Evolutionary conservation across 2,797 vertebrate species (phyloP).

Genomic region (Tragelaphus oryx): DNA sequence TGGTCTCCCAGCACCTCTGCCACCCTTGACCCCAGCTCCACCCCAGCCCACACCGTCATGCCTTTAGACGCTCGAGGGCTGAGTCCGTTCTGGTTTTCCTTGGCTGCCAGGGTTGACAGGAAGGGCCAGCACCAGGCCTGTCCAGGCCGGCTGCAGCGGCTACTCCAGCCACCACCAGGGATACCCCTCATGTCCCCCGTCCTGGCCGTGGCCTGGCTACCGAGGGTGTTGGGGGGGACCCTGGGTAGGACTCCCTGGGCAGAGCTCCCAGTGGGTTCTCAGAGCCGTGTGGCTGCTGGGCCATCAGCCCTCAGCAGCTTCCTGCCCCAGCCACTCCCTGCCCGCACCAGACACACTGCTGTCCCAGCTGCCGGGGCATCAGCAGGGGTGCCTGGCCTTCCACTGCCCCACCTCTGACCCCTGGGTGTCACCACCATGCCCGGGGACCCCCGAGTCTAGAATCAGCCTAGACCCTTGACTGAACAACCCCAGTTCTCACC

Average conservation of each 20-base stretch:
- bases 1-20: background rate
- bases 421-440: background rate
- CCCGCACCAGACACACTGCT: background rate
- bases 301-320: background rate
- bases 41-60: background rate
- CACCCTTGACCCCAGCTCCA: background rate
- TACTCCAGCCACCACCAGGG: background rate
- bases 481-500: background rate
- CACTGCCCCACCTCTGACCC: background rate
- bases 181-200: background rate
- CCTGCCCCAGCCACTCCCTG: background rate
- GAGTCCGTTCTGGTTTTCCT: background rate
- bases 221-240: background rate
- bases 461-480: too few species aligned
- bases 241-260: rapidly evolving
- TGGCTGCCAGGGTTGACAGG: background rate
- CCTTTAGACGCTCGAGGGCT: background rate
- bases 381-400: background rate
- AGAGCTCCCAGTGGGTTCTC: background rate
- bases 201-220: background rate
- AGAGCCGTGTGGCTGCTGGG: background rate
- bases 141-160: background rate
- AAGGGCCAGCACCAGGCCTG: background rate
- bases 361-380: background rate
- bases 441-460: background rate